A percentile compares a stretch with the other conserved stretches of the same genome.
Conservation (phyloP, 2,797 vertebrate genomes). For the Rhinoraja longicauda region DNA sequence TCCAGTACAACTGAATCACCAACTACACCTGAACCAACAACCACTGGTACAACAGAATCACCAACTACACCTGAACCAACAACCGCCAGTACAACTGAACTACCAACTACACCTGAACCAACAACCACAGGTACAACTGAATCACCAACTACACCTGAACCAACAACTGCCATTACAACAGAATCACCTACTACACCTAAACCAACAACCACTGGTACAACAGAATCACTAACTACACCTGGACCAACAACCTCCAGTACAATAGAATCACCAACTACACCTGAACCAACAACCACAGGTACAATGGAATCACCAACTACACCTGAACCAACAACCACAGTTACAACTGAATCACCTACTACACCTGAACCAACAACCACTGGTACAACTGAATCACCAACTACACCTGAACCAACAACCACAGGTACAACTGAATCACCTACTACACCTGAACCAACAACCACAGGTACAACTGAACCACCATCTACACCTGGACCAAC, state of each 20-base stretch:
- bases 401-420: not conserved
- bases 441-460: not conserved
- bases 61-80: no score
- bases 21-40: not conserved
- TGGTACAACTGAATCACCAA: no score
- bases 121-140: rapidly evolving
- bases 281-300: not conserved
- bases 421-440: no score
- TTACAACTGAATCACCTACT: no score
- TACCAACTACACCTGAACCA: not conserved
- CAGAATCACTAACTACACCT: not conserved
- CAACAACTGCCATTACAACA: not conserved
- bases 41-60: no score
- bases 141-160: not conserved
- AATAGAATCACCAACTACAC: not conserved
- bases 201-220: not conserved
- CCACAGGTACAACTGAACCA: not conserved
- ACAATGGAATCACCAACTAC: no score
- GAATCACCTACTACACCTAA: not conserved
- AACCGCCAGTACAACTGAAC: no score
- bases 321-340: no score
- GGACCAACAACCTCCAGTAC: not conserved
- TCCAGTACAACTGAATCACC: not conserved
- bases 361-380: not conserved
- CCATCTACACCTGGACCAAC: not conserved